Evolutionary conservation across 2,797 vertebrate genomes (phyloP), one percentile per base, ranked within the genome.

Genomic region (Lepilemur ruficaudatus): DNA sequence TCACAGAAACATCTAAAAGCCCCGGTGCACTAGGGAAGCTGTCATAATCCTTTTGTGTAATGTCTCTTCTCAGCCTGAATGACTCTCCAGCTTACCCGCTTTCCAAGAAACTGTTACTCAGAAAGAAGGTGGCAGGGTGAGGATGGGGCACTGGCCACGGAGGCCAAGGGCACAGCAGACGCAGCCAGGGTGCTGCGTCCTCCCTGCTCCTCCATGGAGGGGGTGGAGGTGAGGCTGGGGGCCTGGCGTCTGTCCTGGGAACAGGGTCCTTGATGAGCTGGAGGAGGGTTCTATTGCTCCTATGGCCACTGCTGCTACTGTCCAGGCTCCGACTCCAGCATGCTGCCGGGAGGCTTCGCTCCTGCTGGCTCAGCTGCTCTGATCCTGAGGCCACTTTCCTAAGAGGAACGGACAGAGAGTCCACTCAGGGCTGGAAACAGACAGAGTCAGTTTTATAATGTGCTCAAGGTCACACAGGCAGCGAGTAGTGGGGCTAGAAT

Each of bases 1-100:
- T 86, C 81, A 73, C 59, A 83, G 73, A 76, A 87, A 91, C 61
- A 59, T 89, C 59, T 79, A 41, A 67, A 69, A 84, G 89, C 67
- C 10, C 32, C 70, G 48, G 92, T 41, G 67, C 79, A 67, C 76
- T 15, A 10, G n/a, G 82, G 89, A 79, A 61, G 75, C n/a, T 28
- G 25, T 92, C 48, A 28, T 14, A 35, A 79, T 55, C 83, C 43
- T 95, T 80, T 57, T 17, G 52, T 55, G 78, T 38, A 48, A n/a
- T 85, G 52, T 57, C 82, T 93, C 75, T 57, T 93, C 80, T 28
- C 17, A 52, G 79, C 59, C 61, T 72, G 87, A 87, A 94, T 32
- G 93, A 80, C 61, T 52, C 76, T 52, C 57, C 67, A 50, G 70
- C 78, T 83, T 55, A 86, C 82, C 93, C 69, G n/a, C 90, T 80